Percentiles rank a stretch among this genome's conserved stretches.
Evolutionary conservation across 2,113 vertebrate species (phyloP).

Genomic region (Hippocampus mohnikei): DNA sequence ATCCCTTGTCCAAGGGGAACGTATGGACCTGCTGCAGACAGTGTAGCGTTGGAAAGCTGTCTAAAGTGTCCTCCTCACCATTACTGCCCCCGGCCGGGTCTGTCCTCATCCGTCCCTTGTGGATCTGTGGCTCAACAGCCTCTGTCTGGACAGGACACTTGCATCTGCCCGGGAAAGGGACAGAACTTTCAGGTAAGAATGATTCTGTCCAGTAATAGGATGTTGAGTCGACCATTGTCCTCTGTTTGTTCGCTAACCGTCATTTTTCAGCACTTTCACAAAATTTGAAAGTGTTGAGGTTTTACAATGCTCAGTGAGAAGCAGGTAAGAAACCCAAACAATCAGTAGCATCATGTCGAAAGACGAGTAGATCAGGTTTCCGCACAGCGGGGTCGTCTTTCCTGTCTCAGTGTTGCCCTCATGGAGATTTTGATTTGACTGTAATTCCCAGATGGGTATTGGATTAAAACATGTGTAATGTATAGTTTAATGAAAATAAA

Average conservation of each 20-base stretch:
- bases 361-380: slow-evolving; percentile 50
- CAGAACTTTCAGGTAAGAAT: slow-evolving; percentile 82
- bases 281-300: background rate
- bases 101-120: slow-evolving; percentile 74
- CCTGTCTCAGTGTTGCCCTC: slow-evolving; percentile 20
- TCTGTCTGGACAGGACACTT: slow-evolving; percentile 72
- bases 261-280: background rate
- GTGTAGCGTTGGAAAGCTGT: slow-evolving; percentile 56
- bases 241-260: background rate
- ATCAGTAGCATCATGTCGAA: slow-evolving; percentile 58
- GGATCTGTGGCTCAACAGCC: slow-evolving; percentile 78
- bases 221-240: background rate
- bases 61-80: slow-evolving; percentile 75
- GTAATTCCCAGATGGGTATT: background rate
- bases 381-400: slow-evolving; percentile 41
- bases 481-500: background rate
- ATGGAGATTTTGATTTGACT: slow-evolving; percentile 28
- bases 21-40: slow-evolving; percentile 61
- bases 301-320: background rate
- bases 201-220: background rate
- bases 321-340: slow-evolving; percentile 31
- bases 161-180: slow-evolving; percentile 71
- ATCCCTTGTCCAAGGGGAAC: slow-evolving; percentile 79
- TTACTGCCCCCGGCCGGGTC: slow-evolving; percentile 74
- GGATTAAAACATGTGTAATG: background rate